Base-by-base conservation (phyloP, 1,140 invertebrate species). In the Penaeus chinensis region DNA sequence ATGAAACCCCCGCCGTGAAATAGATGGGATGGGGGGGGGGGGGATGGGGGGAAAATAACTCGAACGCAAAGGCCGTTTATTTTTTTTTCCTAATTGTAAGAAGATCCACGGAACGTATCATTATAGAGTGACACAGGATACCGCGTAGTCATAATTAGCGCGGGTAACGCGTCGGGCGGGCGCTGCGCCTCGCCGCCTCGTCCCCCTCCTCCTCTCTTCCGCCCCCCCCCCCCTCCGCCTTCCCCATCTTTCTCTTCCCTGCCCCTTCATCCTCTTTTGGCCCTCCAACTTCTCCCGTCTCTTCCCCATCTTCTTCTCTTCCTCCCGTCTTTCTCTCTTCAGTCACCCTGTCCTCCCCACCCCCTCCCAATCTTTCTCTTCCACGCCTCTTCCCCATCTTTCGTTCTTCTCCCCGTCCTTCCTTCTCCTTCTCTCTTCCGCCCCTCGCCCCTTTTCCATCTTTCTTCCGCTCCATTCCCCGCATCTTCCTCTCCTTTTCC, bases 131-230 rank as follows among this genome's bases (percentile, higher is more conserved):
- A 80, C 42, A 80, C 77, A n/a, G 13, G 84, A 85, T 37, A 61
- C 22, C 8, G 8, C 27, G 37, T 24, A 66, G 84, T 85, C 84
- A 85, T 85, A 85, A 85, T 85, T 85, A 85, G 84, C 84, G 69
- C 84, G 78, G 42, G 77, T 47, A 37, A 27, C 27, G 62, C 13
- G 81, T 47, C 63, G 54, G 54, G 54, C 54, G 54, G 54, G 54
- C 54, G 54, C 54, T 54, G 54, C 10, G 54, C 11, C 54, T 54
- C 54, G 16, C 54, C 54, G 10, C 22, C 81, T 27, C 63, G 27
- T n/a, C 10, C 54, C 54, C 54, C 54, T 54, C 54, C 10, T 54
- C 54, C 54, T 54, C 54, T 54, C 16, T 16, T 54, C 54, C 54
- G 54, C 54, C 54, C 54, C 16, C 54, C 2, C 0, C 54, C 10